Conservation (phyloP, 2,888 invertebrate genomes). For the Hanleya hanleyi region DNA sequence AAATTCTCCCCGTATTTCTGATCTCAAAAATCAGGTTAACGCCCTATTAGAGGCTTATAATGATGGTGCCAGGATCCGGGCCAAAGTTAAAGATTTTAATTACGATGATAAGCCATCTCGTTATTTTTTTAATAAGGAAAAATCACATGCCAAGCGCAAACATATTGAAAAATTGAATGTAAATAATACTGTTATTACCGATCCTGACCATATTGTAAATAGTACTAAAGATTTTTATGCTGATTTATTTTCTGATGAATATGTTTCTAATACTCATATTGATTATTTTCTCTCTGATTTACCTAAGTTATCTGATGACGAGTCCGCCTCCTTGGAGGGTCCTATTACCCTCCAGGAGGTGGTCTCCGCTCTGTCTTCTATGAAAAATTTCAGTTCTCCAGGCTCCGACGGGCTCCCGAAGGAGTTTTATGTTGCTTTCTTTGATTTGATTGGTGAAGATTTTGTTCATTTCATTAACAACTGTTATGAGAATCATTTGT, state of each 20-base stretch:
- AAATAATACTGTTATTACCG: not conserved
- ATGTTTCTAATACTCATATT: not conserved
- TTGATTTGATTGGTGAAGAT: not conserved
- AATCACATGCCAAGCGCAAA: not conserved
- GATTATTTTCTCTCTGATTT: slow-evolving; percentile 7
- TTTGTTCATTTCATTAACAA: not conserved
- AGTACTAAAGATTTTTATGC: not conserved
- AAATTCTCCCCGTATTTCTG: not conserved
- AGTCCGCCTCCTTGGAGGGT: not conserved
- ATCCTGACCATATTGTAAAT: not conserved
- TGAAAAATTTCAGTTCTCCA: slow-evolving; percentile 5
- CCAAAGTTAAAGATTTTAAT: not conserved
- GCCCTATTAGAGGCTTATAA: not conserved
- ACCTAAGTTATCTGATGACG: not conserved
- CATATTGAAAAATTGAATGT: not conserved
- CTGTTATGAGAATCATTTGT: not conserved
- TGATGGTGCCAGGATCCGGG: not conserved
- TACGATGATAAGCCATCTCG: slow-evolving; percentile 12
- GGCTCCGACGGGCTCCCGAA: slow-evolving; percentile 14
- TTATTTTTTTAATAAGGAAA: slow-evolving; percentile 12
- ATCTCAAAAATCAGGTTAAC: not conserved
- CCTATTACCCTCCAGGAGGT: not conserved
- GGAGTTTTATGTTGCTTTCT: slow-evolving; percentile 16
- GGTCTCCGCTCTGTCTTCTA: not conserved
- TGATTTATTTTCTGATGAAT: slow-evolving; percentile 1